Conservation (phyloP, 2,797 vertebrate genomes). For the Allochrocebus solatus region DNA sequence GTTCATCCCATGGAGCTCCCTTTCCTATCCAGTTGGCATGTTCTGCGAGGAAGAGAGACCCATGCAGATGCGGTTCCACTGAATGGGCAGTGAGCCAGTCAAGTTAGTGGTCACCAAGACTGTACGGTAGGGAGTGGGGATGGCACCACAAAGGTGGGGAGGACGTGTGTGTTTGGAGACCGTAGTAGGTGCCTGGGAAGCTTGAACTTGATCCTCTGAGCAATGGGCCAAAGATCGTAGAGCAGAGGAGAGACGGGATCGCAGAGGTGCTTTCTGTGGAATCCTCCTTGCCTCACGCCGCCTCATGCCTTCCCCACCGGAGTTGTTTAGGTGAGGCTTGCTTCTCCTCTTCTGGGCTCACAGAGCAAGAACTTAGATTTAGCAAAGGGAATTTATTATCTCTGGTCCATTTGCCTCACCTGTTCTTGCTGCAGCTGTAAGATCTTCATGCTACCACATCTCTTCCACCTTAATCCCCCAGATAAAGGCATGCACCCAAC, state of each 20-base stretch:
- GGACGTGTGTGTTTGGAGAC: neutral
- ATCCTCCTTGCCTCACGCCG: rapidly evolving
- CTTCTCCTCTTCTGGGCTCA: neutral
- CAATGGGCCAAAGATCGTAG: neutral
- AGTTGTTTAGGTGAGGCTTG: neutral
- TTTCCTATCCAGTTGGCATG: neutral
- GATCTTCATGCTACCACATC: neutral
- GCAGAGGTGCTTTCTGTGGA: neutral
- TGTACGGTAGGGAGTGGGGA: rapidly evolving
- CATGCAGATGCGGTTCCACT: rapidly evolving
- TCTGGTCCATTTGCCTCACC: neutral
- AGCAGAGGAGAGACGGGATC: neutral
- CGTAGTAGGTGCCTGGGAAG: neutral
- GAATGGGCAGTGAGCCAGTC: neutral
- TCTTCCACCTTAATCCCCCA: neutral
- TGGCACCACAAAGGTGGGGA: neutral
- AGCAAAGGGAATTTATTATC: neutral
- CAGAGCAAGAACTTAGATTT: neutral
- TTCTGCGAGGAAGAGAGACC: neutral
- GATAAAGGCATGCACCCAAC: neutral
- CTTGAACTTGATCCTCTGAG: neutral
- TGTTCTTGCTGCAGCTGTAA: neutral
- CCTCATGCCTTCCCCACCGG: neutral
- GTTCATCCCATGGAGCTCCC: neutral
- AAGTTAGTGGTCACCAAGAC: neutral